Evolutionary conservation across 2,113 vertebrate genomes (phyloP).

Genomic region (Pyxicephalus adspersus): DNA sequence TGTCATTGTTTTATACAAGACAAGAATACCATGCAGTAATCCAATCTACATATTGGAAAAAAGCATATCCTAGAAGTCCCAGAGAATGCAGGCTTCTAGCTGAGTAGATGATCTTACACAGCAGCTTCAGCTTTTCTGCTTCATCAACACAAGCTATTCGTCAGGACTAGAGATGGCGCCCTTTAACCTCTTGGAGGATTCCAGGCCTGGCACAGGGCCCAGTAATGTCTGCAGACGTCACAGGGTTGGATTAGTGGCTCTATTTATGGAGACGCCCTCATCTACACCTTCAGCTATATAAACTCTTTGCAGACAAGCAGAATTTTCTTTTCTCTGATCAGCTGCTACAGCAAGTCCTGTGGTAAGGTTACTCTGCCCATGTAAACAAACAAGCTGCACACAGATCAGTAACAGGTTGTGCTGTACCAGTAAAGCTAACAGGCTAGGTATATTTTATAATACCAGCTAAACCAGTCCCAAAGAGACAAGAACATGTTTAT

Average conservation of each 20-base stretch:
- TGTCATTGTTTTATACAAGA: too few species aligned
- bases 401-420: not conserved
- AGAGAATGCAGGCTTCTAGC: not conserved
- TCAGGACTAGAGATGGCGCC: slow-evolving; percentile 41
- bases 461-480: too few species aligned
- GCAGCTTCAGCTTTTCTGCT: not conserved
- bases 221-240: slow-evolving; percentile 65
- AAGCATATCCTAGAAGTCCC: not conserved
- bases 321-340: slow-evolving; percentile 81
- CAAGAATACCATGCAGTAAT: too few species aligned
- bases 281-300: slow-evolving; percentile 80
- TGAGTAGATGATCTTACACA: too few species aligned
- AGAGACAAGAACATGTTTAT: too few species aligned
- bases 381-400: slow-evolving; percentile 36
- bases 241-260: slow-evolving; percentile 70
- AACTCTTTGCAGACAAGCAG: slow-evolving; percentile 73
- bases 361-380: slow-evolving; percentile 69
- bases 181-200: slow-evolving; percentile 57
- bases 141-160: slow-evolving; percentile 26
- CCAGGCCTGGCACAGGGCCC: slow-evolving; percentile 59
- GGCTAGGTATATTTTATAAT: too few species aligned
- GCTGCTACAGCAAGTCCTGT: slow-evolving; percentile 64
- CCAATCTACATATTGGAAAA: too few species aligned
- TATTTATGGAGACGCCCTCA: slow-evolving; percentile 73
- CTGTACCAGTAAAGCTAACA: not conserved